Conservation (phyloP, 2,888 invertebrate species). For the Nasonovia ribisnigri region DNA sequence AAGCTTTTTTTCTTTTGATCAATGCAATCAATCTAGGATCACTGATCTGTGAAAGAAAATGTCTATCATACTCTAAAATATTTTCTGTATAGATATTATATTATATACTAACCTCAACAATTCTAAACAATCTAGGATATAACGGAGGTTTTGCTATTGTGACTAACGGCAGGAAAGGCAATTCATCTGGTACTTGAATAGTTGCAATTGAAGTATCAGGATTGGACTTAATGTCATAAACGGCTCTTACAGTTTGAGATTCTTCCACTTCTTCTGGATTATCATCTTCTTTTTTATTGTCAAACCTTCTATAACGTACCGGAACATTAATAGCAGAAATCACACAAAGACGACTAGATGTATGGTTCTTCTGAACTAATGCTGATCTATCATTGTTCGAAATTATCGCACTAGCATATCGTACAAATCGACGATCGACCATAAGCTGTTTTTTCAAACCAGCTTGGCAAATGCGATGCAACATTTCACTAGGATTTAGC, state of each 20-base stretch:
- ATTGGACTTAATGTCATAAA: constrained; percentile 46
- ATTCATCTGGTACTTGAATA: constrained; percentile 93
- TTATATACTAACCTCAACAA: constrained; percentile 83
- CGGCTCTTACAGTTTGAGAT: constrained; percentile 44
- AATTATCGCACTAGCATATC: background rate
- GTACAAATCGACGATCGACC: background rate
- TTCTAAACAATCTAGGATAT: constrained; percentile 97
- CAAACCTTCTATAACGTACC: constrained; percentile 54
- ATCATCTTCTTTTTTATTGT: constrained; percentile 52
- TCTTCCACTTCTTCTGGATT: constrained; percentile 25
- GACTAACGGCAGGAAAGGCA: constrained; percentile 96
- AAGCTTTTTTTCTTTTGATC: constrained; percentile 90
- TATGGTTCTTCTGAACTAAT: background rate
- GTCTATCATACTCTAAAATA: background rate
- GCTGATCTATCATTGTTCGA: background rate
- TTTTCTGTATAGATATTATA: background rate
- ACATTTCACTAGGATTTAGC: background rate
- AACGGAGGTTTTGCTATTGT: constrained; percentile 95
- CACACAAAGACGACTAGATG: background rate
- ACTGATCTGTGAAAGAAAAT: constrained; percentile 76
- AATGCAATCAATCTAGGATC: constrained; percentile 90
- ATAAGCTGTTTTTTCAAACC: background rate
- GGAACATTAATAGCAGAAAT: constrained; percentile 2
- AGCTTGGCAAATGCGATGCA: background rate
- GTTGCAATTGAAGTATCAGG: constrained; percentile 74